Evolutionary conservation across 2,113 vertebrate genomes (phyloP), one percentile per base, ranked within the genome.

Genomic region (Macaca nemestrina): DNA sequence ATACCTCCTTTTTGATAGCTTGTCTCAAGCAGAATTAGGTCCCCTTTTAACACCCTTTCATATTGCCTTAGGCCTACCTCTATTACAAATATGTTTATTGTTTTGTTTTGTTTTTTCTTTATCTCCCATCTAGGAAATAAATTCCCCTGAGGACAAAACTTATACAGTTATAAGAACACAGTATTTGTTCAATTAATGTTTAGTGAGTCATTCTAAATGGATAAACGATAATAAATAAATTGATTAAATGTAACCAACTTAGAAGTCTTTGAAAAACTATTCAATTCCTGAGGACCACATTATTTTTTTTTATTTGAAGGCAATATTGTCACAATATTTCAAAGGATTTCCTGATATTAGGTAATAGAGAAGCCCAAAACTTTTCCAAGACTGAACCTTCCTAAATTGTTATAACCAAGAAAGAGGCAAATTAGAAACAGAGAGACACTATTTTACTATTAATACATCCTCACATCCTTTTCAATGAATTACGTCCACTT

Each of bases 241-340:
- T 35, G 40, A 80, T 55, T 68, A 85, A 75, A 80, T 61, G 64
- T 1, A 92, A 84, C 61, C 30, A 48, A 95, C 17, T 93, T 88
- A 93, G 22, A 93, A 80, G 64, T 82, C 72, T 79, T 38, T 85
- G 43, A 30, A 83, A 96, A 91, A 55, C 72, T 67, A 91, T 48
- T 90, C 7, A 55, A 32, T 76, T 57, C 20, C 32, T 11, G 84
- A 88, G 8, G 22, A 50, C 16, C 55, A 89, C 5, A 35, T 67
- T 9, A 35, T 67, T 5, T 10, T 50, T 40, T 86, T 73, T 95
- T 43, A 52, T 79, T 38, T 72, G 35, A 93, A 75, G 25, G 9
- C 7, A 93, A 48, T 48, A 55, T 38, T 38, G 23, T n/a, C 35
- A 72, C 6, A 52, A 70, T 83, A 72, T 93, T 88, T 92, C 72